Base-by-base conservation (phyloP, 1,140 invertebrate genomes). In the Pemphigus obesinymphae region DNA sequence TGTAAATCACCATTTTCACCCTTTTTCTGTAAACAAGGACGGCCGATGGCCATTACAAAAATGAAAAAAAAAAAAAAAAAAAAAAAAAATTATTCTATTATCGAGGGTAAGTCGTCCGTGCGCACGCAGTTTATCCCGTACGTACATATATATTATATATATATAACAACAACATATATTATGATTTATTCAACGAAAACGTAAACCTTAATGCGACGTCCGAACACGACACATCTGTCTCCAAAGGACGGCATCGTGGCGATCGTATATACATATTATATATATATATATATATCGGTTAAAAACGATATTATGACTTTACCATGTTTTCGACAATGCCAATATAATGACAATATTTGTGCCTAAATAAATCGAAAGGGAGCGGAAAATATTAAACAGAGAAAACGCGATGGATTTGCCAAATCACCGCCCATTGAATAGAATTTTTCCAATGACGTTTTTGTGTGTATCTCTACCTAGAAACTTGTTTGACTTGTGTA, bases 1-100 rank as follows among this genome's bases (percentile, higher is more conserved):
- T 70, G 68, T 45, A 70, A 70, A 70, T 70, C 43, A 23, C 45
- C 70, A n/a, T 73, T 73, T 50, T 73, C 70, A 73, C 70, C 70
- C 70, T 50, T 73, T 50, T 50, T 43, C 68, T 45, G 37, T 43
- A 45, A 70, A 45, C 68, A 70, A 70, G 66, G 23, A 70, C 37
- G 6, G 23, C 68, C 40, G 37, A 70, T 43, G 13, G 68, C 68
- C 68, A 45, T 70, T 70, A 45, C n/a, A 43, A 70, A 70, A 70
- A 70, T 70, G 68, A 45, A 23, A 70, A 43, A 37, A 37, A 15
- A 68, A 11, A 66, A 40, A 40, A 40, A 40, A 3, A 8, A 40
- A 40, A 40, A 40, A 40, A 40, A 3, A 8, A 40, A 40, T 8
- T 15, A 15, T 48, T 43, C 17, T 66, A 66, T 66, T 66, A 66